Evolutionary conservation across 2,888 invertebrate genomes (phyloP), one percentile per base, ranked within the genome.

Genomic region (Carpatolechia fugitivella): DNA sequence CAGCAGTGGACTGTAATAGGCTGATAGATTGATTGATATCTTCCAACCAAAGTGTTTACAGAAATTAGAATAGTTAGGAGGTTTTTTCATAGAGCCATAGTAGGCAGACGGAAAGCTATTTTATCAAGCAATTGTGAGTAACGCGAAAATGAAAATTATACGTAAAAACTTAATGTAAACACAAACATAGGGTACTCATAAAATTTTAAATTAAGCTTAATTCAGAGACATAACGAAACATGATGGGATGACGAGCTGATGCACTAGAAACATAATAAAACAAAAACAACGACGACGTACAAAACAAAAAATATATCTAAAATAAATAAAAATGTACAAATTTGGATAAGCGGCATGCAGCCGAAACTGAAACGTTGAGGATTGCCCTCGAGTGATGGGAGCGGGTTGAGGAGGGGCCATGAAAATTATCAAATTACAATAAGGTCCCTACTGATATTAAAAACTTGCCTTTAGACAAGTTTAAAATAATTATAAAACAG

Each of bases 331-430:
- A 81, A 44, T 29, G 29, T 44, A 44, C 44, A 24, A 44, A 79
- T 74, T 73, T 72, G 77, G 81, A 78, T 80, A 81, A 82, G 80
- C 44, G 80, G 82, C 82, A 84, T 80, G 82, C 83, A 80, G 81
- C 78, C 78, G 74, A 80, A 85, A 76, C 79, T 73, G 79, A 80
- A 84, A 82, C 78, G 82, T 79, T 81, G 70, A 78, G 85, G 80
- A 86, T 87, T 86, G 78, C 85, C 78, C 86, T 88, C 80, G 78
- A 87, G 76, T 76, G 82, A 74, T 78, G 75, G 80, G 76, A 76
- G 76, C 74, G 66, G 70, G 64, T 64, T 73, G 64, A 60, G 57
- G 56, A 71, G 55, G 58, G 76, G 82, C 81, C 72, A 76, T 38
- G 51, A 66, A 76, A 66, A 41, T 1, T 48, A 72, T 67, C 0